Evolutionary conservation across 2,888 invertebrate species (phyloP), one percentile per base, ranked within the genome.

Genomic region (Dioctria rufipes): DNA sequence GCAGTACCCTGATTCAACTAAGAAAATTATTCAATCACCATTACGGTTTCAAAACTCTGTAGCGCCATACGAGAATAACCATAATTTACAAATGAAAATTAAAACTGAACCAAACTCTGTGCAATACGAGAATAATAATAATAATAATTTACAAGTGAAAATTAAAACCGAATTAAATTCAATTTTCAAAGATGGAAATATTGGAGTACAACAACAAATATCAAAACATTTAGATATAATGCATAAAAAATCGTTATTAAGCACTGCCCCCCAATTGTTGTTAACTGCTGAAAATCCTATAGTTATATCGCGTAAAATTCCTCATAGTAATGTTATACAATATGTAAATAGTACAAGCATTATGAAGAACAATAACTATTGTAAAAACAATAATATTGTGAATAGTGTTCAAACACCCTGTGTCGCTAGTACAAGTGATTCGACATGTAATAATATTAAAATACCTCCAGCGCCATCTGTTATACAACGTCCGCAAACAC

Each of bases 271-370:
- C 8, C 73, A 60, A 73, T 42, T 54, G 78, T 39, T 80, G 40
- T 37, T 58, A 75, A 67, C 46, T 67, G 46, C 66, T 61, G 61
- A 75, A 40, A 75, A 46, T 51, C 60, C 80, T 63, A 83, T 83
- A 37, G 80, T 84, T 78, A 83, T 82, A 61, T 83, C 86, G 69
- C 86, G 87, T 77, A 87, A 88, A 83, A 84, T 88, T 83, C 87
- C 88, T 8, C 87, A 88, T 83, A 87, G 87, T 84, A 88, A 87
- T 85, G 88, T 88, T 51, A 88, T 88, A 83, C 25, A 25, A 25
- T 88, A 86, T 81, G 86, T 88, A 81, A 88, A 88, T 83, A 83
- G 80, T 81, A 81, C 58, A 6, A 13, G 66, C 42, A 65, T 51
- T 73, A 75, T 78, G 80, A 82, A 46, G 77, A 54, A 77, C 58